phyloP scores from a whole-genome alignment of 2,797 vertebrate genomes.

The Kryptolebias ocellatus region DNA sequence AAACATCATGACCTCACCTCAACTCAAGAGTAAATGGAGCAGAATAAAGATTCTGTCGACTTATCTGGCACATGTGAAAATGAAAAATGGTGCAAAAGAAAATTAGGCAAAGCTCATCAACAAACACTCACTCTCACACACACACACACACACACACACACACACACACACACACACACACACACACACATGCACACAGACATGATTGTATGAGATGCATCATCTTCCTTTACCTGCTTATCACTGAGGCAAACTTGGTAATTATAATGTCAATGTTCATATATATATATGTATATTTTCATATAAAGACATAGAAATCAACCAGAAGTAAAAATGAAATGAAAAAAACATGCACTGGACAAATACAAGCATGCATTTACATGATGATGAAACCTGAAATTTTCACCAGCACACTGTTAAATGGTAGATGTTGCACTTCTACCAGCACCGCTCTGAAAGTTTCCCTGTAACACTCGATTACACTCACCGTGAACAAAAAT shows the following conservation, averaged over 20 bases:
- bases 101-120: constrained; percentile 36
- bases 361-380: constrained; percentile 85
- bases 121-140: constrained; percentile 26
- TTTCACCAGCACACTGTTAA: constrained; percentile 62
- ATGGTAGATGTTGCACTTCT: constrained; percentile 55
- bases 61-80: constrained; percentile 38
- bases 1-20: constrained; percentile 22
- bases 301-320: constrained; percentile 34
- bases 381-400: constrained; percentile 80
- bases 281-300: constrained; percentile 17
- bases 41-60: constrained; percentile 31
- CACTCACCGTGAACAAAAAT: constrained; percentile 57
- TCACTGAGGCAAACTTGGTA: constrained; percentile 81
- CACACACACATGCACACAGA: constrained; percentile 19
- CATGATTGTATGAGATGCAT: constrained; percentile 44
- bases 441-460: constrained; percentile 1
- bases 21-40: constrained; percentile 50
- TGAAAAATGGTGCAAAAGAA: constrained; percentile 31
- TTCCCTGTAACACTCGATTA: constrained; percentile 13
- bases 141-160: constrained; percentile 4
- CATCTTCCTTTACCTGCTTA: constrained; percentile 65
- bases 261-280: constrained; percentile 47
- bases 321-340: constrained; percentile 48
- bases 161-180: constrained; percentile 2
- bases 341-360: constrained; percentile 81